These are phyloP conservation scores for Achatina immaculata DNA, from an alignment of 1,140 invertebrate species.

Conservation along the genomic window DNA sequence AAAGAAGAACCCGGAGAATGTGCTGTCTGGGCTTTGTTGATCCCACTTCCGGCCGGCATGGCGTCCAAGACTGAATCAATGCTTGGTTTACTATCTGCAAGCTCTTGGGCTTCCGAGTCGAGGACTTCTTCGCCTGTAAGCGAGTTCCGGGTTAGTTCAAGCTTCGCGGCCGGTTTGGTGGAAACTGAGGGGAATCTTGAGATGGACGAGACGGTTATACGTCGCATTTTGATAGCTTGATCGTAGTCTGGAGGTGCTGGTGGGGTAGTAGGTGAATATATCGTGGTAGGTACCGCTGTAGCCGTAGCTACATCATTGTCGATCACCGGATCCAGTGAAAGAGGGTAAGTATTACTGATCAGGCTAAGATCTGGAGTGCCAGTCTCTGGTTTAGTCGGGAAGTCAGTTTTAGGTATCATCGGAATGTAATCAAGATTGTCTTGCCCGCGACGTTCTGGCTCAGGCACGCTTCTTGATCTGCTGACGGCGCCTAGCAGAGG, in stretches of 20 bases:
- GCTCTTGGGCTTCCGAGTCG: not conserved
- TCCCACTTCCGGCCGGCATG: not conserved
- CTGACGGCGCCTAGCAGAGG: not conserved
- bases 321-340: not conserved
- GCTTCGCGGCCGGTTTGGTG: not conserved
- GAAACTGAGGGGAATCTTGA: not conserved
- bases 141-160: not conserved
- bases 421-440: not conserved
- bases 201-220: not conserved
- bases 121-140: not conserved
- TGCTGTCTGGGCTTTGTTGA: not conserved
- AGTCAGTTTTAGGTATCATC: not conserved
- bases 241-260: constrained; percentile 25
- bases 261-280: not conserved
- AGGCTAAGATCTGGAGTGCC: not conserved
- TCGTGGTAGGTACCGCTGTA: not conserved
- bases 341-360: no score
- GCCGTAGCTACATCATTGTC: not conserved
- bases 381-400: not conserved
- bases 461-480: constrained; percentile 1
- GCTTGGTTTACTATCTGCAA: not conserved
- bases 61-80: not conserved
- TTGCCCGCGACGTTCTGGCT: not conserved
- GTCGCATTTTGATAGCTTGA: constrained; percentile 9
- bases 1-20: not conserved